phyloP scores from a whole-genome alignment of 2,113 vertebrate genomes.

The Bambusicola thoracicus region DNA sequence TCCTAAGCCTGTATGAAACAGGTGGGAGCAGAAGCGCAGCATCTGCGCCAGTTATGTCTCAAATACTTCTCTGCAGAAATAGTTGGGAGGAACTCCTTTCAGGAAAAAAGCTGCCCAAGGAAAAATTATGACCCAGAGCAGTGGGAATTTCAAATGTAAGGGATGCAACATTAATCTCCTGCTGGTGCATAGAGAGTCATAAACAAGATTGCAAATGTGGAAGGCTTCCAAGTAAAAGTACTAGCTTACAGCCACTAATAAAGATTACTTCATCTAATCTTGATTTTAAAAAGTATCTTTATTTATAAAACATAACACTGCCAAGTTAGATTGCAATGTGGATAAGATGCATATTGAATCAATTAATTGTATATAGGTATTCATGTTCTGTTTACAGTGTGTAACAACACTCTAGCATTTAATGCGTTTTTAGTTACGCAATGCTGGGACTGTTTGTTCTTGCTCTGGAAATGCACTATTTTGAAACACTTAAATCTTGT shows the following conservation, averaged over 20 bases:
- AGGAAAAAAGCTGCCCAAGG: neutral
- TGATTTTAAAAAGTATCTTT: slow-evolving; percentile 38
- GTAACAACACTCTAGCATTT: slow-evolving; percentile 40
- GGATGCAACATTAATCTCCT: slow-evolving; percentile 54
- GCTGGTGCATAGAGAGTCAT: slow-evolving; percentile 54
- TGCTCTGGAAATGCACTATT: slow-evolving; percentile 63
- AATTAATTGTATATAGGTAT: slow-evolving; percentile 67
- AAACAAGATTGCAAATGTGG: slow-evolving; percentile 55
- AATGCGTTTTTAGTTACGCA: slow-evolving; percentile 58
- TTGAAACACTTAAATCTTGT: slow-evolving; percentile 73
- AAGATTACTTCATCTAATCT: slow-evolving; percentile 69
- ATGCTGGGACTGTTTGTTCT: slow-evolving; percentile 63
- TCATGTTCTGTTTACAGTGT: slow-evolving; percentile 57
- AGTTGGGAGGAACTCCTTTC: slow-evolving; percentile 3
- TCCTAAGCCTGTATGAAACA: neutral
- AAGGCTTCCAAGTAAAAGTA: slow-evolving; percentile 64
- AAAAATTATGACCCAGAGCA: slow-evolving; percentile 56
- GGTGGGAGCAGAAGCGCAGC: neutral
- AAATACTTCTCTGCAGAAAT: neutral
- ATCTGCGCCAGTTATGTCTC: neutral
- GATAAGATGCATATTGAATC: slow-evolving; percentile 54
- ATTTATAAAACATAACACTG: slow-evolving; percentile 61
- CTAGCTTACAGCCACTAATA: slow-evolving; percentile 53
- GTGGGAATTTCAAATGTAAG: slow-evolving; percentile 27
- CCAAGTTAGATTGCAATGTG: slow-evolving; percentile 48